Evolutionary conservation across 2,888 invertebrate genomes (phyloP).

Genomic region (Nowickia ferox): DNA sequence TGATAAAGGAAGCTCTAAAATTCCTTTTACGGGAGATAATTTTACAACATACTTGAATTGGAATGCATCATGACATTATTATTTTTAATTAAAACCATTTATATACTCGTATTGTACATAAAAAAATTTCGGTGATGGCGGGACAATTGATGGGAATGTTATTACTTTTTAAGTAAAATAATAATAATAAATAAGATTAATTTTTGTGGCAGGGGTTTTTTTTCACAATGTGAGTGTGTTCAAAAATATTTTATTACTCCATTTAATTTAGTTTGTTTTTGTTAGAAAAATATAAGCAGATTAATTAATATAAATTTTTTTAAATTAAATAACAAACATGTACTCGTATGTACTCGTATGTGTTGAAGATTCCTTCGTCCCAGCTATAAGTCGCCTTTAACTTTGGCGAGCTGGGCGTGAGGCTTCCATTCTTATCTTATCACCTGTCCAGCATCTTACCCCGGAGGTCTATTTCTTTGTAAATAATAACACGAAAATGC

Average conservation of each 20-base stretch:
- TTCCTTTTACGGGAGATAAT: slow-evolving; percentile 43
- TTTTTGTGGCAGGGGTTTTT: slow-evolving; percentile 15
- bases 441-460: no score
- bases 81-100: slow-evolving; percentile 61
- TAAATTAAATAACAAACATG: no score
- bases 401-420: no score
- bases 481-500: no score
- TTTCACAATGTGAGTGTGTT: no score
- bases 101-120: slow-evolving; percentile 5
- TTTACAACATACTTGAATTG: slow-evolving; percentile 56
- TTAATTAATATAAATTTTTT: background rate
- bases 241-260: background rate
- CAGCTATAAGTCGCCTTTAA: no score
- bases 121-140: background rate
- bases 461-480: no score
- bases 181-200: slow-evolving; percentile 7
- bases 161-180: slow-evolving; percentile 41
- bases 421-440: no score
- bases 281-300: background rate
- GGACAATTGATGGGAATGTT: slow-evolving; percentile 50
- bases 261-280: background rate
- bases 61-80: slow-evolving; percentile 58
- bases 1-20: slow-evolving; percentile 39
- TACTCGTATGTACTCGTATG: no score
- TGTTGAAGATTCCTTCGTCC: no score